Percentiles rank a stretch among this genome's conserved stretches.
phyloP scores from a whole-genome alignment of 1,140 invertebrate genomes.

The Drosophila teissieri region DNA sequence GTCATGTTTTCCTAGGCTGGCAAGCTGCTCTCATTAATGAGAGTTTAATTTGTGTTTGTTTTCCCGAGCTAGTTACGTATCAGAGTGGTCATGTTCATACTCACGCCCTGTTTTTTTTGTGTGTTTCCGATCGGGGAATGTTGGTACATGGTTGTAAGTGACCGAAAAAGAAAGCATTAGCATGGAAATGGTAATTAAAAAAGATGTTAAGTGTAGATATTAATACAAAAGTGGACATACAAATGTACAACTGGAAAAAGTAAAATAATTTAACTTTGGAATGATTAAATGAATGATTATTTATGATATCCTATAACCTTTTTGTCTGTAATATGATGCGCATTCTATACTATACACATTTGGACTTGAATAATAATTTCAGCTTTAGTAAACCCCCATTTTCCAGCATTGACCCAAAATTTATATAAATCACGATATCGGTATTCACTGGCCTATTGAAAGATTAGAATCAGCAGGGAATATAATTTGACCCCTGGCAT shows the following conservation, averaged over 20 bases:
- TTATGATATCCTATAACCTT: not conserved
- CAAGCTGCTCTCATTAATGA: constrained; percentile 39
- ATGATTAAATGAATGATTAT: not conserved
- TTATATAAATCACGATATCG: not conserved
- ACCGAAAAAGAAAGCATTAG: constrained; percentile 40
- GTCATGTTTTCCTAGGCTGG: constrained; percentile 10
- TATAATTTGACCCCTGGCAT: constrained; percentile 21
- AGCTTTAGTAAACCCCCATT: not conserved
- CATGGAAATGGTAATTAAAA: constrained; percentile 29
- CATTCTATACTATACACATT: too few relatives aligned
- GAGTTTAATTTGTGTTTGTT: constrained; percentile 78
- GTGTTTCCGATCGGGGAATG: constrained; percentile 29
- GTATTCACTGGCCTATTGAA: not conserved
- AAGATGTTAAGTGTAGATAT: too few relatives aligned
- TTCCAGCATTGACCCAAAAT: not conserved
- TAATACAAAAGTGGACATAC: too few relatives aligned
- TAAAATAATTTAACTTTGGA: too few relatives aligned
- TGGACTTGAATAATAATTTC: too few relatives aligned
- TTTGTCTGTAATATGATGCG: not conserved
- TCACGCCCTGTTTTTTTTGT: constrained; percentile 63
- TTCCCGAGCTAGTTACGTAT: constrained; percentile 40
- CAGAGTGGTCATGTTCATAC: constrained; percentile 52
- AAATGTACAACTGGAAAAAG: too few relatives aligned
- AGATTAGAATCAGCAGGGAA: constrained; percentile 8
- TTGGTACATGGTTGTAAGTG: constrained; percentile 29